phyloP scores from a whole-genome alignment of 2,888 invertebrate species.

The Punctoribates punctum region DNA sequence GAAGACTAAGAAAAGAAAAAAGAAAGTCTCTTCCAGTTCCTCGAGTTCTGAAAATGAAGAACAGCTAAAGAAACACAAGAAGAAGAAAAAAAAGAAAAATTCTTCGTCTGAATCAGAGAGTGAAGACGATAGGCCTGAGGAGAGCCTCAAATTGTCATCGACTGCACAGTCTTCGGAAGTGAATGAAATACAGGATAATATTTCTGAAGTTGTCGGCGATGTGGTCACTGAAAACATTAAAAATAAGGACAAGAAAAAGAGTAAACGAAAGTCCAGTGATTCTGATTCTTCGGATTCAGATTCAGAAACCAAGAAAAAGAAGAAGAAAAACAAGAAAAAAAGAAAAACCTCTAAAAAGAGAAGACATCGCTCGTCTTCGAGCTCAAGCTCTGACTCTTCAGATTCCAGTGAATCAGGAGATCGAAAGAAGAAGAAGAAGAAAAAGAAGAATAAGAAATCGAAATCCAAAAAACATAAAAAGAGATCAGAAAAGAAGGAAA shows the following conservation, averaged over 20 bases:
- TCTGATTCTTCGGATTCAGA: conserved; percentile 29
- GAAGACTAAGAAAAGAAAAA: background rate
- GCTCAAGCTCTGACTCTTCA: conserved; percentile 22
- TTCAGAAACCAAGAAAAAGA: conserved; percentile 3
- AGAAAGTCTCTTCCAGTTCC: background rate
- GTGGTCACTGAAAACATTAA: background rate
- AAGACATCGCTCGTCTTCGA: conserved; percentile 8
- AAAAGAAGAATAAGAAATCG: conserved; percentile 73
- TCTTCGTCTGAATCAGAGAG: background rate
- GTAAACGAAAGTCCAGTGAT: background rate
- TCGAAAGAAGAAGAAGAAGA: conserved; percentile 51
- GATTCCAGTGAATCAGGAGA: conserved; percentile 1
- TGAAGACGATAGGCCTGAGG: background rate
- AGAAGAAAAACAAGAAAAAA: conserved; percentile 9
- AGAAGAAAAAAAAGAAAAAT: background rate
- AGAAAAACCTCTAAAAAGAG: background rate
- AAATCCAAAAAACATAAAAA: conserved; percentile 78
- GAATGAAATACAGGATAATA: background rate
- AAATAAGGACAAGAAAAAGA: background rate
- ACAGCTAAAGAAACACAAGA: background rate
- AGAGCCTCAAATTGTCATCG: background rate
- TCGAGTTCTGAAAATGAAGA: conserved; percentile 20
- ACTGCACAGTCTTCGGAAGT: background rate
- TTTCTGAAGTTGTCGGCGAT: background rate
- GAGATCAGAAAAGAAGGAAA: conserved; percentile 51